These are phyloP conservation scores for Neodiprion pinetum DNA, from an alignment of 1,140 invertebrate species.

Conservation along the genomic window DNA sequence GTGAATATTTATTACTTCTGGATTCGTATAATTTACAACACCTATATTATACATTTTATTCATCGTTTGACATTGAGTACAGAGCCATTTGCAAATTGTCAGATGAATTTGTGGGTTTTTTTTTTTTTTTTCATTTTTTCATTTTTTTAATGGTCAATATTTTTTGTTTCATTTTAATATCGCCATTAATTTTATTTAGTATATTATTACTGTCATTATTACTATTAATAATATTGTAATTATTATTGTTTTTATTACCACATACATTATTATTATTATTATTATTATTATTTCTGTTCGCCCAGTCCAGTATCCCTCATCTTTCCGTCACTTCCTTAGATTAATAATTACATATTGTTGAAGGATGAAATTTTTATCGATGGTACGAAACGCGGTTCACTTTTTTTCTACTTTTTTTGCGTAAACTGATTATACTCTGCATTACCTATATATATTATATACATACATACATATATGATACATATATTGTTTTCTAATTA, in stretches of 20 bases:
- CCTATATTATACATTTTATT: too few species aligned
- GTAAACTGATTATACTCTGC: too few species aligned
- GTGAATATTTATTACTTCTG: too few species aligned
- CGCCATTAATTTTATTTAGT: constrained; percentile 17
- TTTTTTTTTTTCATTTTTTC: constrained; percentile 13
- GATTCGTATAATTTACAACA: too few species aligned
- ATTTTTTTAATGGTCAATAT: constrained; percentile 1
- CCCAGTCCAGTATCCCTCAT: not conserved
- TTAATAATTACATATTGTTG: too few species aligned
- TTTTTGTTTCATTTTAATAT: constrained; percentile 1
- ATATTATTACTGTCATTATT: constrained; percentile 29
- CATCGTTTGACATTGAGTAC: too few species aligned
- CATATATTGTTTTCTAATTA: too few species aligned
- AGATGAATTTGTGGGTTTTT: not conserved
- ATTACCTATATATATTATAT: too few species aligned
- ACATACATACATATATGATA: too few species aligned
- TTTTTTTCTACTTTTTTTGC: too few species aligned
- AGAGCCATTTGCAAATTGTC: not conserved
- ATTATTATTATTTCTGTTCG: constrained; percentile 18
- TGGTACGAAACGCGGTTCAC: too few species aligned
- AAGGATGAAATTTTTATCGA: too few species aligned
- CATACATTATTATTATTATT: constrained; percentile 26
- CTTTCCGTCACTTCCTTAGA: not conserved
- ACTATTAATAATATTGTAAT: constrained; percentile 7
- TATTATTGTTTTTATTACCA: constrained; percentile 26